Percentiles rank a stretch among this genome's conserved stretches.
phyloP scores from a whole-genome alignment of 2,113 vertebrate species.

The Origma solitaria region DNA sequence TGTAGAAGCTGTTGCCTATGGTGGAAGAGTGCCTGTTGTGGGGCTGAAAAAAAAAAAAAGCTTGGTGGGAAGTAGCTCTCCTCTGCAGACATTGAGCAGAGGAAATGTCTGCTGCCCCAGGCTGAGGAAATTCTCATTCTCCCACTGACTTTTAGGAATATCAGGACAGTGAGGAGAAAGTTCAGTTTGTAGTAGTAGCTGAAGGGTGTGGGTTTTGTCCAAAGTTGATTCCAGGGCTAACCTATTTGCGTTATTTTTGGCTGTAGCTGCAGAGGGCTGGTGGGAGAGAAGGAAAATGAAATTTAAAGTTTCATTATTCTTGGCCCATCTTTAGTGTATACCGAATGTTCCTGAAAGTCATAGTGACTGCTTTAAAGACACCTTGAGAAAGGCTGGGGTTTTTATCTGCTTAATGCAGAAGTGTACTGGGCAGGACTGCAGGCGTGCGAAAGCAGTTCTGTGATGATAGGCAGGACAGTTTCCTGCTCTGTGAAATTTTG shows the following conservation, averaged over 20 bases:
- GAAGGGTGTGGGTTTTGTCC: not conserved
- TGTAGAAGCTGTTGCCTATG: not conserved
- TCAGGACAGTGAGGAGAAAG: not conserved
- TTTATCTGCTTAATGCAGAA: not conserved
- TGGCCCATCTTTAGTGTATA: not conserved
- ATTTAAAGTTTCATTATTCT: not conserved
- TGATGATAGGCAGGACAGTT: fast-evolving
- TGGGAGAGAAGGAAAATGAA: not conserved
- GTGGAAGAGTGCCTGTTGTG: not conserved
- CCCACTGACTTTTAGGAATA: not conserved
- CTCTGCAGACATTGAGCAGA: not conserved
- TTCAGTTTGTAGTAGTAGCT: not conserved
- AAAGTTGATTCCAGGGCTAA: not conserved
- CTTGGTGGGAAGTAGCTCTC: not conserved
- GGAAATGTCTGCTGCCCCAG: not conserved
- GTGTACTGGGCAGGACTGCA: not conserved
- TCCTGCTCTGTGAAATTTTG: not conserved
- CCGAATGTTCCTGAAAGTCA: not conserved
- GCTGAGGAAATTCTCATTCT: not conserved
- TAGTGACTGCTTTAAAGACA: not conserved
- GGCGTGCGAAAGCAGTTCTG: not conserved
- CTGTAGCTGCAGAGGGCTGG: not conserved
- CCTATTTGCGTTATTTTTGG: not conserved
- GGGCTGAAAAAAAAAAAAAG: not conserved
- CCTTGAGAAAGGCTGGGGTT: not conserved